Evolutionary conservation across 2,797 vertebrate species (phyloP), one percentile per base, ranked within the genome.

Genomic region (Leuciscus waleckii): DNA sequence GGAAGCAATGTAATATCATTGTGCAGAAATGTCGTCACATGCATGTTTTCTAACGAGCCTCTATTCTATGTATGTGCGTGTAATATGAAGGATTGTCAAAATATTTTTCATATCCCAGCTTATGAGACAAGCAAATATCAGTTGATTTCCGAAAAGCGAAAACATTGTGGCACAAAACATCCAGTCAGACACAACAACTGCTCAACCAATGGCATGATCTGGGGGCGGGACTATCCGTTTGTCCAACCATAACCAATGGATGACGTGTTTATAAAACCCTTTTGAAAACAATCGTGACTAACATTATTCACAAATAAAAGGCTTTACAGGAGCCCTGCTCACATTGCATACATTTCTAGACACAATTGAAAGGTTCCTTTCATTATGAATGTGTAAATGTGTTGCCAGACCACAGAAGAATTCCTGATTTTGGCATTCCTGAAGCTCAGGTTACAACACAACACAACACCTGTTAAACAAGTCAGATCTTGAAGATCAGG

Each of bases 381-480:
- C 26, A 41, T 43, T 29, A n/a, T 37, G 32, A 56, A 82, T 29
- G 63, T 17, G 39, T 75, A 58, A 78, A 77, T 32, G 56, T 41
- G 5, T 77, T 76, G 2, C 65, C 51, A 58, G 56, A 41, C 61
- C 81, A 41, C 51, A 26, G n/a, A 78, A n/a, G 70, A 26, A 73
- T 73, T 69, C 41, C n/a, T 61, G 58, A 83, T 43, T 68, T 10
- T 10, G 63, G 83, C 84, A 87, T 89, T 85, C 76, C 76, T 83
- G 29, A 54, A 80, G 82, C 65, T 87, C 84, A 76, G 46, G 79
- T 86, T 87, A 74, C 19, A 78, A 80, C 76, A 67, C 63, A 41
- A 54, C 43, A 71, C 67, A 78, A 87, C 88, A 85, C 86, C 85
- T 81, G 88, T 84, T 85, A 21, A 67, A 82, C 88, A 56, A 88